A percentile compares a stretch with the other conserved stretches of the same genome.
Conservation (phyloP, 2,113 vertebrate species). For the Herpailurus yagouaroundi region DNA sequence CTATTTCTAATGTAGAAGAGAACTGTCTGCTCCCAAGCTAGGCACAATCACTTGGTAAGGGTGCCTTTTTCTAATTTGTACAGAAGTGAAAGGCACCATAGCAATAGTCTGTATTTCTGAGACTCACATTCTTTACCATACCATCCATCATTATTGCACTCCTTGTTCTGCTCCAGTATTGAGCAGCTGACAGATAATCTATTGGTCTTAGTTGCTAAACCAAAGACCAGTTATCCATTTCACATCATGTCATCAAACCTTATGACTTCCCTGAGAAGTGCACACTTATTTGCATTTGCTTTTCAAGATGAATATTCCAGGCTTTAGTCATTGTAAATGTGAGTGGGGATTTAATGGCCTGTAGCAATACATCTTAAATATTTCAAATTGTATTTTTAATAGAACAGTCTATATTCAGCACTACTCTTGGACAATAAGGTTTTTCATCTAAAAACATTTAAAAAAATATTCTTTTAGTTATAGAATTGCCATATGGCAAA, state of each 20-base stretch:
- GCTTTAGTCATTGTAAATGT: slow-evolving; percentile 67
- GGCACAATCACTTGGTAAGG: not conserved
- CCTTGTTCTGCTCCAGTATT: slow-evolving; percentile 25
- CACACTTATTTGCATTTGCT: slow-evolving; percentile 77
- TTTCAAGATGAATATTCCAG: slow-evolving; percentile 48
- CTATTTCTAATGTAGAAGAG: not conserved
- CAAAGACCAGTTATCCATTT: slow-evolving; percentile 68
- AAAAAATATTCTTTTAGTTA: slow-evolving; percentile 55
- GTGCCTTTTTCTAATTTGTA: not conserved
- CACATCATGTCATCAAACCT: slow-evolving; percentile 57
- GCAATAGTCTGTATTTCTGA: not conserved
- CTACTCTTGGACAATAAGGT: slow-evolving; percentile 66
- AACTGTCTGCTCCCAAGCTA: not conserved
- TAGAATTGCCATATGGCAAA: slow-evolving; percentile 71
- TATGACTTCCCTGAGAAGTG: slow-evolving; percentile 72
- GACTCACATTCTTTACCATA: not conserved
- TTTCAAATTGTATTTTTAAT: slow-evolving; percentile 75
- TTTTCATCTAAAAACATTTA: slow-evolving; percentile 77
- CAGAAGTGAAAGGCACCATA: not conserved
- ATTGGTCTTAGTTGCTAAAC: slow-evolving; percentile 75
- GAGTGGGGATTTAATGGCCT: slow-evolving; percentile 64
- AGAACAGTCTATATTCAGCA: slow-evolving; percentile 62
- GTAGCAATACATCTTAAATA: slow-evolving; percentile 82
- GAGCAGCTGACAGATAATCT: slow-evolving; percentile 83
- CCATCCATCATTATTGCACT: not conserved